Evolutionary conservation across 2,113 vertebrate genomes (phyloP).

Genomic region (Vulpes ferrilata): DNA sequence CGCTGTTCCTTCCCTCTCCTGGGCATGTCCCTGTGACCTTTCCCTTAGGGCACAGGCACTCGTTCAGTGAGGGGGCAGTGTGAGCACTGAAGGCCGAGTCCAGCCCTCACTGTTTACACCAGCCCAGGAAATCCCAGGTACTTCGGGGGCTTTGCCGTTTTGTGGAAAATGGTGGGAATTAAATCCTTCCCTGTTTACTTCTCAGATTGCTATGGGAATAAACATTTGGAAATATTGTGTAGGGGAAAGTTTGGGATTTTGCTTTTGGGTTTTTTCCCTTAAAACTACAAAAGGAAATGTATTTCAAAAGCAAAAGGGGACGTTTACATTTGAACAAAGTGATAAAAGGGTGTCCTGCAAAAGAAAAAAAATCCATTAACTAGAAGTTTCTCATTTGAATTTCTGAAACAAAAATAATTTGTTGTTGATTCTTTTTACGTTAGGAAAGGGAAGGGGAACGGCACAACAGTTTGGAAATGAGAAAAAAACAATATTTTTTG

Average conservation of each 20-base stretch:
- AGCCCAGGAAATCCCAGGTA: not conserved
- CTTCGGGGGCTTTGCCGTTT: not conserved
- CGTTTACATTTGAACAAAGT: conserved; percentile 80
- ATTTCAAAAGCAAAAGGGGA: conserved; percentile 84
- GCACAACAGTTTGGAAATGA: not conserved
- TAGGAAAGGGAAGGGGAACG: not conserved
- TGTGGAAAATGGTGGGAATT: not conserved
- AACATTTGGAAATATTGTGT: not conserved
- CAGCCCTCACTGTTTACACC: not conserved
- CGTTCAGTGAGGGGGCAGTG: not conserved
- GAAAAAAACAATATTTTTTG: not conserved
- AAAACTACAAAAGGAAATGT: conserved; percentile 86
- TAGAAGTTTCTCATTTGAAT: not conserved
- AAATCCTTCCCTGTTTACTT: not conserved
- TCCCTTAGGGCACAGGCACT: not conserved
- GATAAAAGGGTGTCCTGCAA: conserved; percentile 72
- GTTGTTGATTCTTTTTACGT: not conserved
- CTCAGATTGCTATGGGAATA: not conserved
- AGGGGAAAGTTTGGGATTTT: not conserved
- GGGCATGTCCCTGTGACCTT: not conserved
- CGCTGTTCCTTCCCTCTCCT: not conserved
- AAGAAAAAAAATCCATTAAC: not conserved
- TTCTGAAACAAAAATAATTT: conserved; percentile 27
- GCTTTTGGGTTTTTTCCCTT: not conserved
- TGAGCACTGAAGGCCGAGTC: not conserved